Evolutionary conservation across 2,888 invertebrate genomes (phyloP), one percentile per base, ranked within the genome.

Genomic region (Cephalotes varians): DNA sequence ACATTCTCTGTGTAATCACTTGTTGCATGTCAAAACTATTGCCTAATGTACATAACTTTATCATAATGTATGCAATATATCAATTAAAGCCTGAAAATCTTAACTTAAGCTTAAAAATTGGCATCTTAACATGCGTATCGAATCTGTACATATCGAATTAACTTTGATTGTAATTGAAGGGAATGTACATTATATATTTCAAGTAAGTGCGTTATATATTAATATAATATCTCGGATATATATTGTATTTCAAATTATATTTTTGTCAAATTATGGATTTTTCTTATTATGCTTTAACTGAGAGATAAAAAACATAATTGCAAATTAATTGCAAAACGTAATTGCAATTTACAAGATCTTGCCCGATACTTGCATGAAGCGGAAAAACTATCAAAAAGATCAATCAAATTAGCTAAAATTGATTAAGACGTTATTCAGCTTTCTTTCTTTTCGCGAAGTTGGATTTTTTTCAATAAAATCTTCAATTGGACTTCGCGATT

Each of bases 1-100:
- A 76, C n/a, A 40, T 65, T 47, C 44, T 77, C 40, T 79, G 69
- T 80, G 40, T 49, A 54, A 21, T 51, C 73, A 87, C 81, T 64
- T 60, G 5, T 49, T 85, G 88, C 88, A 88, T 88, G 88, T 67
- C 44, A 65, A 31, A 69, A 31, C 31, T 79, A 62, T 80, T 51
- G 10, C 51, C 56, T 81, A 87, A 79, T 74, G 34, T 76, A 34
- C 47, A 60, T 71, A 72, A 77, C 51, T 62, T 83, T 34, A 71
- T 74, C 25, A 37, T 47, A 67, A 74, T 47, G n/a, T 67, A 40
- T 74, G 44, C 49, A 37, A 44, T 76, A 40, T n/a, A 18, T 47
- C 34, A 9, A 25, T 62, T 3, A 47, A 34, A 76, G 3, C 31
- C 40, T 60, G 21, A 10, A 60, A 40, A 44, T 60, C 1, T 49